Percentiles rank a stretch among this genome's conserved stretches.
Evolutionary conservation across 2,797 vertebrate genomes (phyloP).

Genomic region (Pogoniulus pusillus): DNA sequence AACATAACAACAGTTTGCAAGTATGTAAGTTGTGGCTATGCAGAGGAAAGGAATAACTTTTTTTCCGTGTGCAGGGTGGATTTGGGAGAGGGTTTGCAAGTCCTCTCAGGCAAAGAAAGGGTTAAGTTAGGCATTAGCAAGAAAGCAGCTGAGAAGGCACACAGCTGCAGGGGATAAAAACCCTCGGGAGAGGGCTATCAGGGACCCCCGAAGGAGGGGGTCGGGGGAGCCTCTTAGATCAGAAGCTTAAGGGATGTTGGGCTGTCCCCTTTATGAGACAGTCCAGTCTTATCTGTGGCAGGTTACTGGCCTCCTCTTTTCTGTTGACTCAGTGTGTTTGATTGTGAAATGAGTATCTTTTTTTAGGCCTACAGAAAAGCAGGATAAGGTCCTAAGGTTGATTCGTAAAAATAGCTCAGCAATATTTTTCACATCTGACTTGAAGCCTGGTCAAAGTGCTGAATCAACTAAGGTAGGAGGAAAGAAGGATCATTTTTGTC

Average conservation of each 20-base stretch:
- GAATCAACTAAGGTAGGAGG: background rate
- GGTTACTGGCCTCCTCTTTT: background rate
- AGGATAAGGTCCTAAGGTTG: background rate
- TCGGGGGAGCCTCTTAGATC: background rate
- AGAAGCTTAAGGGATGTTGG: background rate
- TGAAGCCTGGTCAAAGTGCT: background rate
- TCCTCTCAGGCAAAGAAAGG: background rate
- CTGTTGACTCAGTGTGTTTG: background rate
- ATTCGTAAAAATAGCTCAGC: background rate
- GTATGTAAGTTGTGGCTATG: background rate
- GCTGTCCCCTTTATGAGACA: background rate
- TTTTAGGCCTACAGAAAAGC: background rate
- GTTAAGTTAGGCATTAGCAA: slow-evolving; percentile 49
- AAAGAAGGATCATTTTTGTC: background rate
- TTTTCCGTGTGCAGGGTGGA: background rate
- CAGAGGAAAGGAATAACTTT: background rate
- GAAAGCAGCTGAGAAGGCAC: slow-evolving; percentile 59
- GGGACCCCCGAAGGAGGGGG: background rate
- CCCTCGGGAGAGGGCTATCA: background rate
- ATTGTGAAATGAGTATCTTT: background rate
- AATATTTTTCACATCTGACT: background rate
- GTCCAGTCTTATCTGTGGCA: background rate
- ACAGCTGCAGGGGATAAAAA: slow-evolving; percentile 65
- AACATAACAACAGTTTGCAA: background rate
- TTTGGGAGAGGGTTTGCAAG: background rate